Evolutionary conservation across 2,113 vertebrate species (phyloP), one percentile per base, ranked within the genome.

Genomic region (Hippolais icterina): DNA sequence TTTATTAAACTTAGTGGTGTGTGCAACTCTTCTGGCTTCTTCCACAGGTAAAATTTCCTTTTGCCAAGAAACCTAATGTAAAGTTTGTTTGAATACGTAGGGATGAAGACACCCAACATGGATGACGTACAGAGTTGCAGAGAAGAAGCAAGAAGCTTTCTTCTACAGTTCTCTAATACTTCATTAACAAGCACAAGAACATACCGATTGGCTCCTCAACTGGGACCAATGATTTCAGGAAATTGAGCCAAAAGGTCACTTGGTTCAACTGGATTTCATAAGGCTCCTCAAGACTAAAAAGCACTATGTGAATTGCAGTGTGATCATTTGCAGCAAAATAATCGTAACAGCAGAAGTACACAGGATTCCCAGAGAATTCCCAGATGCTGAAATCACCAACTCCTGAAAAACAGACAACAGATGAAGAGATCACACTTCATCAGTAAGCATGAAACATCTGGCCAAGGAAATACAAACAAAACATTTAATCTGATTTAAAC

Each of bases 281-380:
- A 47, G 99, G 98, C 86, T 99, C 99, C 97, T 99, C 99, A 7
- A 99, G 98, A 93, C 98, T 99, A 97, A 99, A 99, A 56, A 99
- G 97, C 5, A 99, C 98, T 95, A 99, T 41, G 72, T 99, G 99
- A 97, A 99, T 97, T 15, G 99, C 98, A 2, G 98, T 99, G 90
- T 97, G 93, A 77, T 99, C 99, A 50, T 99, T 99, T 47, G 98
- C 98, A 49, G 99, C 99, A 94, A 99, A 99, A 98, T 99, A 99
- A 93, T 99, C 99, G 0, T 99, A 99, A 96, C 98, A 98, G 97
- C 99, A 99, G 97, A 98, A 99, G 94, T 99, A 99, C 11, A 99
- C 99, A 7, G 99, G 99, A 96, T 99, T 99, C 63, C 99, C 99
- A 28, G 99, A 99, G 87, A 99, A 99, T 95, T 99, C 99, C 99